Base-by-base conservation (phyloP, 92 coral and sea anemone species). In the Metridium senile region DNA sequence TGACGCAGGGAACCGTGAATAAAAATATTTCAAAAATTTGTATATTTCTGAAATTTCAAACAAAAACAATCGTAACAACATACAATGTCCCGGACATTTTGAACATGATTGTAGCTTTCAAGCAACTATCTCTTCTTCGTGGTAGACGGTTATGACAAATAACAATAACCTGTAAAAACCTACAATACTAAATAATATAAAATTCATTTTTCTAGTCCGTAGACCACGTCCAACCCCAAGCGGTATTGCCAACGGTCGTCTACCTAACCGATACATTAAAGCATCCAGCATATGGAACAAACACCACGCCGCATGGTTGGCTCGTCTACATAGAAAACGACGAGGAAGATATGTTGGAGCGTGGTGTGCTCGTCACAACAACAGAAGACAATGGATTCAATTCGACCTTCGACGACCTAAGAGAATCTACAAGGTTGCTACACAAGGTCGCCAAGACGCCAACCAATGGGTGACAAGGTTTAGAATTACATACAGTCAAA, bases 311-410 rank as follows among this genome's bases (percentile, higher is more conserved):
- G 77, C 96, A n/a, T 87, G 89, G 89, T 78, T 79, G 9, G 96
- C 82, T 35, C 83, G 96, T 70, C 80, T 90, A 20, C 87, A 87
- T 58, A 85, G 71, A 75, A 57, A 79, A 31, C 76, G 54, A 62
- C 72, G 80, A 22, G 89, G 94, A 57, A 80, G 86, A 28, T 79
- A 86, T 53, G 72, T 79, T 18, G 96, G 96, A 26, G 97, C 84
- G 17, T 94, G 98, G 98, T 79, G 87, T 35, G 85, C 98, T 0
- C 74, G 84, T 25, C 70, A 66, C 17, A 89, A 88, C 82, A 86
- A 91, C 66, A 86, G 89, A 68, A 71, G 80, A 18, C 98, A 94
- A 71, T 94, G 87, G 78, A 70, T 94, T 33, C 93, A 94, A 81
- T 70, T 86, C 28, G 83, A 87, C 69, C 59, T 91, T 57, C 72